Conservation (phyloP, 2,888 invertebrate genomes). For the Anthophora plumipes region DNA sequence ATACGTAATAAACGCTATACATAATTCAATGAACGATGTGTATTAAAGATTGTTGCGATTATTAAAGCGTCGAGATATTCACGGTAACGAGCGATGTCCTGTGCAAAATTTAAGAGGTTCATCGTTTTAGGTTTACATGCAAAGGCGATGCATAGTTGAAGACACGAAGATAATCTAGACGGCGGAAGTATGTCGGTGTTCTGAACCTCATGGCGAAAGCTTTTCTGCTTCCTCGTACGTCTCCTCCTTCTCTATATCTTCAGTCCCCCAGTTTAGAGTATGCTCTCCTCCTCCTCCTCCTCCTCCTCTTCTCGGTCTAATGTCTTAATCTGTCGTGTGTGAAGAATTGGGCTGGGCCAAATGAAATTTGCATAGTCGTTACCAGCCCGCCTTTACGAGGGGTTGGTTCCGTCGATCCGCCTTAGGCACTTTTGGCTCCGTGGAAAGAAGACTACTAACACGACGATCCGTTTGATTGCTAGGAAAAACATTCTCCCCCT, state of each 20-base stretch:
- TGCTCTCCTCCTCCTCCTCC: slow-evolving; percentile 39
- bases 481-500: slow-evolving; percentile 60
- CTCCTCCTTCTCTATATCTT: slow-evolving; percentile 46
- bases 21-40: not conserved
- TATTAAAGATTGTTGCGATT: slow-evolving; percentile 21
- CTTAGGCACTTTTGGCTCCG: slow-evolving; percentile 53
- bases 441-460: slow-evolving; percentile 63
- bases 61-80: slow-evolving; percentile 28
- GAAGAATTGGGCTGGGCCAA: slow-evolving; percentile 77
- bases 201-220: slow-evolving; percentile 40
- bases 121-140: slow-evolving; percentile 61
- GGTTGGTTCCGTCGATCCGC: slow-evolving; percentile 64
- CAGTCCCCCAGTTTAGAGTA: slow-evolving; percentile 58
- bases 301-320: slow-evolving; percentile 66
- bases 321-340: slow-evolving; percentile 80
- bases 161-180: slow-evolving; percentile 63
- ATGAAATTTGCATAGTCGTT: slow-evolving; percentile 81
- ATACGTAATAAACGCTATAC: not conserved
- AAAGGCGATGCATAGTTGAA: slow-evolving; percentile 62
- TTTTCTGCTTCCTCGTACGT: slow-evolving; percentile 48
- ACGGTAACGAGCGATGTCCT: slow-evolving; percentile 52
- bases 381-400: slow-evolving; percentile 72
- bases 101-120: slow-evolving; percentile 60
- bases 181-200: slow-evolving; percentile 59
- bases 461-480: slow-evolving; percentile 65